Percentiles rank a stretch among this genome's conserved stretches.
phyloP scores from a whole-genome alignment of 2,888 invertebrate genomes.

The Toxonevra muliebris region DNA sequence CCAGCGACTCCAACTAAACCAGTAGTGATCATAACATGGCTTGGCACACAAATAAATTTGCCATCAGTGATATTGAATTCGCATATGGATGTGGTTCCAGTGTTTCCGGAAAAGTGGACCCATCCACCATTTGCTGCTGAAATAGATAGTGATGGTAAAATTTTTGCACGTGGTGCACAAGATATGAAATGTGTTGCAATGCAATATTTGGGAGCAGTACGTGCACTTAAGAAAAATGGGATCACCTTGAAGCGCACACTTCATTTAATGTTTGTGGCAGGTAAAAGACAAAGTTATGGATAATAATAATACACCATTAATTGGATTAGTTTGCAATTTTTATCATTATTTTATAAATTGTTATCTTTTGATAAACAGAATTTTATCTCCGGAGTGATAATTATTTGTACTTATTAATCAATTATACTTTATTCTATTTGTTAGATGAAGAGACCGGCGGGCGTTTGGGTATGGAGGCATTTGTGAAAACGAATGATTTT shows the following conservation, averaged over 20 bases:
- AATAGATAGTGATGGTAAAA: constrained; percentile 84
- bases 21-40: constrained; percentile 82
- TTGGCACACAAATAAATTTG: constrained; percentile 75
- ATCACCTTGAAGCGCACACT: constrained; percentile 72
- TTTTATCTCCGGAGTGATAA: too few species aligned
- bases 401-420: too few species aligned
- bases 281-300: too few species aligned
- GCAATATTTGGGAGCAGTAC: constrained; percentile 80
- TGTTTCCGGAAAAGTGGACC: constrained; percentile 87
- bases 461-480: constrained; percentile 74
- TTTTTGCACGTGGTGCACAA: constrained; percentile 77
- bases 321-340: too few species aligned
- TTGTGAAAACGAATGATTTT: constrained; percentile 74
- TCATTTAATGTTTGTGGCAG: constrained; percentile 78
- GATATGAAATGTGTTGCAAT: constrained; percentile 88
- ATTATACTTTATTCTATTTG: not conserved
- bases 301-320: too few species aligned
- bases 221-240: constrained; percentile 70
- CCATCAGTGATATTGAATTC: constrained; percentile 87
- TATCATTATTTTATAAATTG: too few species aligned
- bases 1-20: constrained; percentile 72
- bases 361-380: not conserved
- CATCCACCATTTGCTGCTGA: constrained; percentile 89
- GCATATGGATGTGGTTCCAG: constrained; percentile 96
- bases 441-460: constrained; percentile 75